Evolutionary conservation across 92 coral and sea anemone genomes (phyloP).

Genomic region (Zoanthus solanderi): DNA sequence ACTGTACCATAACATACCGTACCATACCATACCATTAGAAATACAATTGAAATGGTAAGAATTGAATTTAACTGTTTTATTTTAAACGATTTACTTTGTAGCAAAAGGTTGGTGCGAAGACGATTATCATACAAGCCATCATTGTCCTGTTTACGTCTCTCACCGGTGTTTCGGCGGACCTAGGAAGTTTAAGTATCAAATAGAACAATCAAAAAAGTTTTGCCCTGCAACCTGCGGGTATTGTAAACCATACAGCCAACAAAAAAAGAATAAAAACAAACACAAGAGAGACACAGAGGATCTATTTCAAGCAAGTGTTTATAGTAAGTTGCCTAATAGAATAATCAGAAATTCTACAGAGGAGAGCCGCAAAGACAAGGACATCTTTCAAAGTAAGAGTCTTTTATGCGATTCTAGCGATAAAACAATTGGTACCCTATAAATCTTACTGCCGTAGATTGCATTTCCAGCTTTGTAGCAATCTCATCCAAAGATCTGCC

Average conservation of each 20-base stretch:
- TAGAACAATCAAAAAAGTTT: background rate
- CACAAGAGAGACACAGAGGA: background rate
- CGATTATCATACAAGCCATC: background rate
- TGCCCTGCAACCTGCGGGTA: constrained; percentile 36
- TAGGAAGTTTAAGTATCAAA: background rate
- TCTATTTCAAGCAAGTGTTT: background rate
- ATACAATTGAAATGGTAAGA: too few species aligned
- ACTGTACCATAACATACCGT: too few species aligned
- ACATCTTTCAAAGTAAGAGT: background rate
- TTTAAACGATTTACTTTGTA: background rate
- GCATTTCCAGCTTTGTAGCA: too few species aligned
- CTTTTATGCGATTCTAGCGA: too few species aligned
- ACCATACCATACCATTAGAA: too few species aligned
- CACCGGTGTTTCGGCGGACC: constrained; percentile 30
- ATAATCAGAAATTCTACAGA: background rate
- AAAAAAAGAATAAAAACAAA: background rate
- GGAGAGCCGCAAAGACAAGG: background rate
- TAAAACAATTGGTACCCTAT: too few species aligned
- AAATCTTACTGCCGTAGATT: too few species aligned
- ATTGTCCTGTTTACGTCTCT: background rate
- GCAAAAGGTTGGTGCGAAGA: constrained; percentile 36
- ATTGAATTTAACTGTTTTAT: background rate
- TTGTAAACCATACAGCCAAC: constrained; percentile 14
- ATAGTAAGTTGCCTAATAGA: background rate
- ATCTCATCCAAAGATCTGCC: too few species aligned